A percentile compares a stretch with the other conserved stretches of the same genome.
phyloP scores from a whole-genome alignment of 2,888 invertebrate species.

The Polydrusus cervinus region DNA sequence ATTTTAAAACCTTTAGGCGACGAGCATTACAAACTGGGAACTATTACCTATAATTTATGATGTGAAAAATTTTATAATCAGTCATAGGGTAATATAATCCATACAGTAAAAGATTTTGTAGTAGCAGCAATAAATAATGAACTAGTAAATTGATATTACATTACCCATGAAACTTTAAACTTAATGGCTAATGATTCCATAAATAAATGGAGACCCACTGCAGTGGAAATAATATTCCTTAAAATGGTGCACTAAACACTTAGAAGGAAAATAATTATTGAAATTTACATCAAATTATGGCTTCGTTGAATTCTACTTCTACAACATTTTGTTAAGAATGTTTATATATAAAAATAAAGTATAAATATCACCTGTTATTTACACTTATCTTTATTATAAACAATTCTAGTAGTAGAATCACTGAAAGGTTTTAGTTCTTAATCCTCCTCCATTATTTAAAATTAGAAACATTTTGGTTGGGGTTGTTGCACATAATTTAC shows the following conservation, averaged over 20 bases:
- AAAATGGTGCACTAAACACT: slow-evolving; percentile 2
- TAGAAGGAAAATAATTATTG: slow-evolving; percentile 9
- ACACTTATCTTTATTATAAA: no score
- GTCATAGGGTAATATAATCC: slow-evolving; percentile 30
- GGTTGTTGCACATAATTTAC: no score
- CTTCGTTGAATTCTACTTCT: not conserved
- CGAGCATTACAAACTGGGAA: not conserved
- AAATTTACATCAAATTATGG: not conserved
- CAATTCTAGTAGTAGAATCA: no score
- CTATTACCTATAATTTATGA: not conserved
- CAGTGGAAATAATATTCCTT: slow-evolving; percentile 36
- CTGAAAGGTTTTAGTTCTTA: no score
- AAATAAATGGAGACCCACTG: slow-evolving; percentile 45
- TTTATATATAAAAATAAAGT: no score
- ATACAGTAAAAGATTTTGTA: slow-evolving; percentile 28
- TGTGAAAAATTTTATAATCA: not conserved
- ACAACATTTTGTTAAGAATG: no score
- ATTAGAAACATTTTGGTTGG: no score
- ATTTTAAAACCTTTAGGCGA: not conserved
- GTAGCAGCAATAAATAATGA: slow-evolving; percentile 46
- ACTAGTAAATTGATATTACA: slow-evolving; percentile 44
- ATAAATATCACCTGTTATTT: no score
- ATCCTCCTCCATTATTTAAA: no score
- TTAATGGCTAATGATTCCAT: slow-evolving; percentile 28
- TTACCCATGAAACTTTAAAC: slow-evolving; percentile 43